phyloP scores from a whole-genome alignment of 64 coral and sea anemone species.

The Actinia tenebrosa region DNA sequence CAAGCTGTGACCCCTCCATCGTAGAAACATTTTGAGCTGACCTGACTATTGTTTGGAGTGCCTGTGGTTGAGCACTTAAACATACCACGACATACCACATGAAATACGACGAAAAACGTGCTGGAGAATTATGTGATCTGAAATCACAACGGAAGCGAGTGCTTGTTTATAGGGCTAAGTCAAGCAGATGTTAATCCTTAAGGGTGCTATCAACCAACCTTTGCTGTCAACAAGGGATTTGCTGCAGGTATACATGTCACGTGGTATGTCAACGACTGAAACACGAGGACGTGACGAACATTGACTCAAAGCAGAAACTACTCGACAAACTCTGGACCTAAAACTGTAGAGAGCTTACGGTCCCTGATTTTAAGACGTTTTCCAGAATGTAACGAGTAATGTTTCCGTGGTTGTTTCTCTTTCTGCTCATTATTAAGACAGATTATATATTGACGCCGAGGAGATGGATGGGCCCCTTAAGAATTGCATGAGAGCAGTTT shows the following conservation, averaged over 20 bases:
- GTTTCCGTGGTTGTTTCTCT: too few species aligned
- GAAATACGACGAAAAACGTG: not conserved
- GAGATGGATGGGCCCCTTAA: too few species aligned
- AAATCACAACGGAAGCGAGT: not conserved
- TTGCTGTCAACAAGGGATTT: not conserved
- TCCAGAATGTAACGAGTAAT: too few species aligned
- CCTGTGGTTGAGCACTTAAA: too few species aligned
- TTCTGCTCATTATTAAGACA: too few species aligned
- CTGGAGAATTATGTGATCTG: not conserved
- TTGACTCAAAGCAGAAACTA: not conserved
- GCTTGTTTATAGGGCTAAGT: not conserved
- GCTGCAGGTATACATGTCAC: not conserved
- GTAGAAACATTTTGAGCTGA: too few species aligned
- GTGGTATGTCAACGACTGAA: not conserved
- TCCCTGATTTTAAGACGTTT: too few species aligned
- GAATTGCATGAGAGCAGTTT: too few species aligned
- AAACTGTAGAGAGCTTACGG: too few species aligned
- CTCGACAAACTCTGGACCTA: not conserved
- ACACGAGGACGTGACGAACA: not conserved
- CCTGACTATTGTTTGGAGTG: too few species aligned
- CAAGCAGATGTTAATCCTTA: conserved; percentile 12
- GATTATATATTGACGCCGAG: too few species aligned
- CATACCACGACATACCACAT: not conserved
- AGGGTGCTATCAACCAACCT: not conserved
- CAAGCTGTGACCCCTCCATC: too few species aligned